Base-by-base conservation (phyloP, 2,888 invertebrate genomes). In the Micropterix aruncella region DNA sequence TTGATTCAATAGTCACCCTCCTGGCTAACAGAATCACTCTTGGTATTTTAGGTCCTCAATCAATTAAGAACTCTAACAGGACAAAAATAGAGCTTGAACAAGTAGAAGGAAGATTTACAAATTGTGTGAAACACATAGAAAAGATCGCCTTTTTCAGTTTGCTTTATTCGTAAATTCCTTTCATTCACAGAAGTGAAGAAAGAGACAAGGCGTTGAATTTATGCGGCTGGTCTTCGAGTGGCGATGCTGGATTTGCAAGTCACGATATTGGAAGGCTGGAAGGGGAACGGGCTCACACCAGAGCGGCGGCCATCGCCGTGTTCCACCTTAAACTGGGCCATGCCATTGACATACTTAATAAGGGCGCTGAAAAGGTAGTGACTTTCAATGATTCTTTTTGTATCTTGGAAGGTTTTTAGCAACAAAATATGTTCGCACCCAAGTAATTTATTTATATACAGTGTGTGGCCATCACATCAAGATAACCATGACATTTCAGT, bases 251-350 rank as follows among this genome's bases (percentile, higher is more conserved):
- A 50, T 58, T 54, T 48, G 64, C 63, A 16, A 68, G 67, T 48
- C 66, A 68, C 3, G 68, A 73, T 45, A 78, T 79, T 49, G 76
- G 78, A 42, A 71, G 80, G 53, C 68, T 91, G 37, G 84, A 86
- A 60, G 77, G 77, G 44, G 81, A 82, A 58, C 77, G 79, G 59
- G 74, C 80, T 53, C 78, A 80, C 65, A 78, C 84, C 45, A 77
- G 92, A 59, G 93, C 93, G 37, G 92, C 94, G 36, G 90, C 94
- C 46, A 82, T 95, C 45, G 87, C 91, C 41, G 83, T 91, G 44
- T 95, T 94, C 65, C 89, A 91, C 63, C 74, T 94, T 54, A 83
- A 87, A 59, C 73, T 95, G 52, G 77, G 83, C 46, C 67, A 78
- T 54, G 93, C 94, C 19, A 85, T 94, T 45, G 86, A 90, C 55